phyloP scores from a whole-genome alignment of 2,113 vertebrate species.

The Tautogolabrus adspersus region DNA sequence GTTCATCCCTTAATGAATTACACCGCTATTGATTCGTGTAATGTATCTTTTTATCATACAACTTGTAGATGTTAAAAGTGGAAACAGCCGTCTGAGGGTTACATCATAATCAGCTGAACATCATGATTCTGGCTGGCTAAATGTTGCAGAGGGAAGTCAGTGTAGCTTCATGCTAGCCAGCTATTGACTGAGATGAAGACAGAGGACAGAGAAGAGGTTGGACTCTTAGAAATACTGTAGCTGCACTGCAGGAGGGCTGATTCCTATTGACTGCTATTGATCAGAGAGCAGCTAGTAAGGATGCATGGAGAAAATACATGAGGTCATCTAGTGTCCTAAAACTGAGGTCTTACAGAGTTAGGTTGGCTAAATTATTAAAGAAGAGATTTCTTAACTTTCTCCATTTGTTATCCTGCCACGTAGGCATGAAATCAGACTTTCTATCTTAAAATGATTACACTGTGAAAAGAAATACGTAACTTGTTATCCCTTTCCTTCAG shows the following conservation, averaged over 20 bases:
- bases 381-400: not conserved
- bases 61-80: not conserved
- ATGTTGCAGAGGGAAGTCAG: constrained; percentile 28
- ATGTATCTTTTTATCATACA: constrained; percentile 5
- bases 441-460: no score
- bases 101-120: constrained; percentile 14
- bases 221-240: constrained; percentile 50
- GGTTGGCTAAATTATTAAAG: constrained; percentile 5
- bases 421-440: no score
- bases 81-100: constrained; percentile 15
- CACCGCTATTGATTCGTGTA: not conserved
- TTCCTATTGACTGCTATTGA: constrained; percentile 49
- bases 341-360: not conserved
- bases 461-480: no score
- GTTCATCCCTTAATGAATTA: constrained; percentile 14
- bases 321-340: constrained; percentile 8
- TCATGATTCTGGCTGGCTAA: constrained; percentile 6
- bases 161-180: constrained; percentile 20
- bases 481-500: no score
- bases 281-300: constrained; percentile 11
- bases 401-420: no score
- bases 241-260: constrained; percentile 24
- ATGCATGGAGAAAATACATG: constrained; percentile 7
- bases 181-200: constrained; percentile 53
- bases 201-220: constrained; percentile 44